These are phyloP conservation scores for Uropsilus gracilis DNA, from an alignment of 2,113 vertebrate genomes.

Conservation along the genomic window DNA sequence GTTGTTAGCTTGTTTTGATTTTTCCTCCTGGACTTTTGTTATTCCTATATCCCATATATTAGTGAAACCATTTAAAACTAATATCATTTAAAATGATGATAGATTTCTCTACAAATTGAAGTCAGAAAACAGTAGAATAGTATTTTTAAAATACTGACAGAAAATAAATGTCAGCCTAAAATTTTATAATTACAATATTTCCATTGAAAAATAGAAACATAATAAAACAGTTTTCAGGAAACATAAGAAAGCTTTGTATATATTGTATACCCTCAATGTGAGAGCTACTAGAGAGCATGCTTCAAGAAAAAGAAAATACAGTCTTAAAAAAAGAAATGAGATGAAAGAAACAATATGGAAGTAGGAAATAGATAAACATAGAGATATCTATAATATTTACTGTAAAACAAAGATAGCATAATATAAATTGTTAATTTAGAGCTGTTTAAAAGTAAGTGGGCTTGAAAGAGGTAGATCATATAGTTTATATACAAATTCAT, in stretches of 20 bases:
- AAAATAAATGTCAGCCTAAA: background rate
- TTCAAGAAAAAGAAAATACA: background rate
- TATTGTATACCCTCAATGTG: background rate
- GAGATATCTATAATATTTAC: background rate
- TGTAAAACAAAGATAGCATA: background rate
- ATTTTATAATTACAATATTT: background rate
- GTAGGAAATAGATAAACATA: background rate
- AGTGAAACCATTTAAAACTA: too few relatives aligned
- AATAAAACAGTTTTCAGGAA: background rate
- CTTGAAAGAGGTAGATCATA: background rate
- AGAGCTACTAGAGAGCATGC: background rate
- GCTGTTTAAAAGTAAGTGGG: background rate
- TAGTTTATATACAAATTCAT: background rate
- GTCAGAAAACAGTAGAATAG: too few relatives aligned
- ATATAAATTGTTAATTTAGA: background rate
- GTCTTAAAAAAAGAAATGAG: background rate
- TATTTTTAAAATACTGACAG: background rate
- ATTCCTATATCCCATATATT: too few relatives aligned
- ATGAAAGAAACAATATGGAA: background rate
- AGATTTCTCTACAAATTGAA: background rate
- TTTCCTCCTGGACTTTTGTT: too few relatives aligned
- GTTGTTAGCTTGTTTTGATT: too few relatives aligned
- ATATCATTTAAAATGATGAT: background rate
- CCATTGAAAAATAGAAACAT: background rate
- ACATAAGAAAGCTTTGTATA: background rate